Percentiles rank a stretch among this genome's conserved stretches.
Evolutionary conservation across 2,888 invertebrate species (phyloP).

Genomic region (Mythimna pallens): DNA sequence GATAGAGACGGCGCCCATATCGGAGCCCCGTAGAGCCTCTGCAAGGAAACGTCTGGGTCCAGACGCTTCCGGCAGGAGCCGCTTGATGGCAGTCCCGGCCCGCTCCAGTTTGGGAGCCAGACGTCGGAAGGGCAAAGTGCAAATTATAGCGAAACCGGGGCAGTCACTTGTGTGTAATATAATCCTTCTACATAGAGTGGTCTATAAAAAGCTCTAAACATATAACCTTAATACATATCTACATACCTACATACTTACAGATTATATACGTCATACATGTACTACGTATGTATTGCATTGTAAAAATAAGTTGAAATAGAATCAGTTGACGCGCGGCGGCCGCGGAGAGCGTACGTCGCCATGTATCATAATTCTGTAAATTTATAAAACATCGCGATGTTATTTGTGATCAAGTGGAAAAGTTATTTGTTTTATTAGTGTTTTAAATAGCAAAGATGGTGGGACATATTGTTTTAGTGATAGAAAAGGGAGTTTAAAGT

Average conservation of each 20-base stretch:
- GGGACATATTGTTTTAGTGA: conserved; percentile 1
- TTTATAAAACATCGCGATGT: conserved; percentile 22
- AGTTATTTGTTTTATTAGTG: not conserved
- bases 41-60: too few relatives aligned
- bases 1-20: too few relatives aligned
- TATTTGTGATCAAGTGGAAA: not conserved
- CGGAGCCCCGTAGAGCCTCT: too few relatives aligned
- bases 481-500: not conserved
- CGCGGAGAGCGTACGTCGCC: not conserved
- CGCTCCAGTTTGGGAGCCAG: too few relatives aligned
- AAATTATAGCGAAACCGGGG: too few relatives aligned
- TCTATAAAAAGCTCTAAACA: not conserved
- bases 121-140: too few relatives aligned
- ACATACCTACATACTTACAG: not conserved
- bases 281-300: not conserved
- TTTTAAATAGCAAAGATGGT: not conserved
- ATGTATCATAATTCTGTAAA: not conserved
- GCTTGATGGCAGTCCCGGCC: too few relatives aligned
- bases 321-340: conserved; percentile 22
- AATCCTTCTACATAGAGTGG: not conserved
- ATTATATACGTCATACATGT: not conserved
- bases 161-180: too few relatives aligned
- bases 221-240: not conserved
- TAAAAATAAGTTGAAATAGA: not conserved
- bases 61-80: too few relatives aligned